A percentile compares a stretch with the other conserved stretches of the same genome.
Conservation (phyloP, 2,888 invertebrate genomes). For the Pegoplata infirma region DNA sequence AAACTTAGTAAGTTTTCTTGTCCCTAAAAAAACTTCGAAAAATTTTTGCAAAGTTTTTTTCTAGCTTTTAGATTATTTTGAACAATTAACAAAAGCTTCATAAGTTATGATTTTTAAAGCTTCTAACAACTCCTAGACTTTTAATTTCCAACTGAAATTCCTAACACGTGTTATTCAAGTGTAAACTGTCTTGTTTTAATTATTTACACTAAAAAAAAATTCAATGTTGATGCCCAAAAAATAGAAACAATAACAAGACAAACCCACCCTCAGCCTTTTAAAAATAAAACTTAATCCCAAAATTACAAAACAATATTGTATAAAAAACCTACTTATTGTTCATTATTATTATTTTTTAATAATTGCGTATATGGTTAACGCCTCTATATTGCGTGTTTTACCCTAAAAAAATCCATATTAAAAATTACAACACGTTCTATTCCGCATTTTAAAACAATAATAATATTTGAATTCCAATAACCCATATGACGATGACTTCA, state of each 20-base stretch:
- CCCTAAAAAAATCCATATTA: not conserved
- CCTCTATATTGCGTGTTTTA: slow-evolving; percentile 44
- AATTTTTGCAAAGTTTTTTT: too few relatives aligned
- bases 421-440: slow-evolving; percentile 38
- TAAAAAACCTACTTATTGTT: slow-evolving; percentile 22
- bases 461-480: not conserved
- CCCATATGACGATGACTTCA: slow-evolving; percentile 21
- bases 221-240: not conserved
- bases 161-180: not conserved
- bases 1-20: too few relatives aligned
- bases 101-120: too few relatives aligned
- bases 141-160: not conserved
- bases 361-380: slow-evolving; percentile 44
- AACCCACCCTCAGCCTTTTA: not conserved
- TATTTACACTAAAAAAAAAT: not conserved
- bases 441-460: not conserved
- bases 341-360: slow-evolving; percentile 21
- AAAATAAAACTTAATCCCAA: slow-evolving; percentile 7
- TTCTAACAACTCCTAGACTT: not conserved
- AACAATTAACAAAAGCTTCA: too few relatives aligned
- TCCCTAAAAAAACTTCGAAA: too few relatives aligned
- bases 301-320: not conserved
- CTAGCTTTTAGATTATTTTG: too few relatives aligned
- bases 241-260: not conserved
- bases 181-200: too few relatives aligned